Conservation (phyloP, 2,797 vertebrate genomes). For the Cryptoblepharus egeriae region DNA sequence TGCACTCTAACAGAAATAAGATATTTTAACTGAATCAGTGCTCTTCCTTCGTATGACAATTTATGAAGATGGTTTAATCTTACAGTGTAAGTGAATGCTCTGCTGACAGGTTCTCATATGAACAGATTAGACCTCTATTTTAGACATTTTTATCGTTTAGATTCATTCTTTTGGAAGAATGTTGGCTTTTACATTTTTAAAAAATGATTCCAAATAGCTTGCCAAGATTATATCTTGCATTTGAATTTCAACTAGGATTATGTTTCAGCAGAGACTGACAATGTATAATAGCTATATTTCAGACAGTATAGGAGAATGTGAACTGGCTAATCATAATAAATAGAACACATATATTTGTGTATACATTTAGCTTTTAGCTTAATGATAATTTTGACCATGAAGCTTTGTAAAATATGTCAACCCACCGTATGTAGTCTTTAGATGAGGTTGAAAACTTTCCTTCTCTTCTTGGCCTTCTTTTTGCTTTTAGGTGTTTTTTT, state of each 20-base stretch:
- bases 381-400: conserved; percentile 18
- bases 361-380: conserved; percentile 26
- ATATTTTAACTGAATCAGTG: conserved; percentile 48
- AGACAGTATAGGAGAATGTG: conserved; percentile 55
- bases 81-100: conserved; percentile 65
- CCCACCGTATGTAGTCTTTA: background rate
- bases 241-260: conserved; percentile 73
- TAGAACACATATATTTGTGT: conserved; percentile 1
- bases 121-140: conserved; percentile 70
- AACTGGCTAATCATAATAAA: conserved; percentile 61
- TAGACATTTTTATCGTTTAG: conserved; percentile 74
- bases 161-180: conserved; percentile 76
- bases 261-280: conserved; percentile 65
- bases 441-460: too few relatives aligned
- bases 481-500: too few relatives aligned
- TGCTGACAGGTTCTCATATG: conserved; percentile 72
- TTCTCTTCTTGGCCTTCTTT: too few relatives aligned
- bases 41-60: conserved; percentile 62
- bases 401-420: conserved; percentile 22
- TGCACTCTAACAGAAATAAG: conserved; percentile 36
- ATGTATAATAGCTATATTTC: conserved; percentile 68
- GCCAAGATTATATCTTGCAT: conserved; percentile 76
- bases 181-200: conserved; percentile 71
- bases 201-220: conserved; percentile 76
- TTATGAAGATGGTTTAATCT: conserved; percentile 76